Evolutionary conservation across 2,113 vertebrate genomes (phyloP).

Genomic region (Cranoglanis bouderius): DNA sequence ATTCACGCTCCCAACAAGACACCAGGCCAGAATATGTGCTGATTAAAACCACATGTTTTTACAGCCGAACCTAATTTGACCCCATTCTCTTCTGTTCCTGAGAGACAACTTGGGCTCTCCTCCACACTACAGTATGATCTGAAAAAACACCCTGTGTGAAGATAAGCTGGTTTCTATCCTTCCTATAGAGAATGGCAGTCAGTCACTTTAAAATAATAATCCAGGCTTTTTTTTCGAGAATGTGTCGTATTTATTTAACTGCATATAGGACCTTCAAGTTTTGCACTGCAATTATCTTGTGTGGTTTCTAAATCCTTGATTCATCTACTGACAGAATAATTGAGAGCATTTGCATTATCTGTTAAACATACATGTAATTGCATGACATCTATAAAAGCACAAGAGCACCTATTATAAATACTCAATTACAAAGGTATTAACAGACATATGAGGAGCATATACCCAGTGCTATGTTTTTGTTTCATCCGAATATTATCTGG

Average conservation of each 20-base stretch:
- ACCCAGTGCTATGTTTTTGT: background rate
- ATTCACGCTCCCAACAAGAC: slow-evolving; percentile 55
- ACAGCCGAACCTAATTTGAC: slow-evolving; percentile 38
- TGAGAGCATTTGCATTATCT: slow-evolving; percentile 17
- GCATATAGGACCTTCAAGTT: background rate
- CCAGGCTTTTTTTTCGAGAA: slow-evolving; percentile 57
- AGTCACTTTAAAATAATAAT: slow-evolving; percentile 63
- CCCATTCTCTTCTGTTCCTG: slow-evolving; percentile 49
- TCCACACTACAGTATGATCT: background rate
- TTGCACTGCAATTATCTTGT: background rate
- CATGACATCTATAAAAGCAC: background rate
- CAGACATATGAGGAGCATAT: background rate
- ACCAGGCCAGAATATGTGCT: slow-evolving; percentile 46
- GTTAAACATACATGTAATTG: background rate
- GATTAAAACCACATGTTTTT: slow-evolving; percentile 69
- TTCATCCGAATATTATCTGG: background rate
- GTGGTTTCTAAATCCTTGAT: slow-evolving; percentile 7
- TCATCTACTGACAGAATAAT: slow-evolving; percentile 8
- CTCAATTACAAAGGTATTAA: background rate
- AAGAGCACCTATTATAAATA: background rate
- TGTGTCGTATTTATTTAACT: slow-evolving; percentile 64
- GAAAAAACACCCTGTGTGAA: slow-evolving; percentile 34
- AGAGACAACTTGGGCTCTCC: slow-evolving; percentile 29
- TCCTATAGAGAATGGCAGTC: slow-evolving; percentile 39
- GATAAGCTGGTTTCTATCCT: slow-evolving; percentile 60